Conservation (phyloP, 1,140 invertebrate species). For the Trichogramma pretiosum region DNA sequence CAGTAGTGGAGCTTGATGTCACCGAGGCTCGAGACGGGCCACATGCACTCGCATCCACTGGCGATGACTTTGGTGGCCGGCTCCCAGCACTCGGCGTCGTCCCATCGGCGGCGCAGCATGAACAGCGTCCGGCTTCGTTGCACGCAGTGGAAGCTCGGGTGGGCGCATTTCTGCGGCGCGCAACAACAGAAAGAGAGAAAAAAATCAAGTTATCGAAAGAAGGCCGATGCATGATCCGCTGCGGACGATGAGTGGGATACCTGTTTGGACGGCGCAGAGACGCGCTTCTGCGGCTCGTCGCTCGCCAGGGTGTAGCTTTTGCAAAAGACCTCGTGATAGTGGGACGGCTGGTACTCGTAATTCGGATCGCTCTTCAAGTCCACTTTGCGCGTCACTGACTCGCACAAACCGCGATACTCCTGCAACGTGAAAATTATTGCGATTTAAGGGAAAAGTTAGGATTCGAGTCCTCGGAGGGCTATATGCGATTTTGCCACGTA, state of each 20-base stretch:
- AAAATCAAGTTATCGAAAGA: no score
- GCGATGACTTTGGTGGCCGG: constrained; percentile 30
- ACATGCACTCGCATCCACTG: constrained; percentile 46
- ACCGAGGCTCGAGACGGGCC: constrained; percentile 35
- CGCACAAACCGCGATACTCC: constrained; percentile 42
- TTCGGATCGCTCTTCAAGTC: constrained; percentile 30
- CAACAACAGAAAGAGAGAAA: no score
- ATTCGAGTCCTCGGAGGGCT: no score
- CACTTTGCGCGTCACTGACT: constrained; percentile 32
- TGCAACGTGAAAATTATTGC: no score
- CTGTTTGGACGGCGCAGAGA: constrained; percentile 21
- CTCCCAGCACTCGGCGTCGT: constrained; percentile 40
- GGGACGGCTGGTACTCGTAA: constrained; percentile 41
- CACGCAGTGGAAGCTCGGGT: constrained; percentile 41
- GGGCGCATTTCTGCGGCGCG: constrained; percentile 40
- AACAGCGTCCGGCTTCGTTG: constrained; percentile 35
- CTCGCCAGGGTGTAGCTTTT: constrained; percentile 25
- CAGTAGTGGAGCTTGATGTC: constrained; percentile 32
- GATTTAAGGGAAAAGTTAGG: no score
- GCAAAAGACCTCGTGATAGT: constrained; percentile 40
- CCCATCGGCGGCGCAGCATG: constrained; percentile 34
- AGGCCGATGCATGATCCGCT: neutral
- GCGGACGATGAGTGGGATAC: constrained; percentile 12
- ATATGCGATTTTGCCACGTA: constrained; percentile 15
- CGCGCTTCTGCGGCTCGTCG: constrained; percentile 1